These are phyloP conservation scores for Acronicta alni DNA, from an alignment of 2,888 invertebrate species.

Conservation along the genomic window DNA sequence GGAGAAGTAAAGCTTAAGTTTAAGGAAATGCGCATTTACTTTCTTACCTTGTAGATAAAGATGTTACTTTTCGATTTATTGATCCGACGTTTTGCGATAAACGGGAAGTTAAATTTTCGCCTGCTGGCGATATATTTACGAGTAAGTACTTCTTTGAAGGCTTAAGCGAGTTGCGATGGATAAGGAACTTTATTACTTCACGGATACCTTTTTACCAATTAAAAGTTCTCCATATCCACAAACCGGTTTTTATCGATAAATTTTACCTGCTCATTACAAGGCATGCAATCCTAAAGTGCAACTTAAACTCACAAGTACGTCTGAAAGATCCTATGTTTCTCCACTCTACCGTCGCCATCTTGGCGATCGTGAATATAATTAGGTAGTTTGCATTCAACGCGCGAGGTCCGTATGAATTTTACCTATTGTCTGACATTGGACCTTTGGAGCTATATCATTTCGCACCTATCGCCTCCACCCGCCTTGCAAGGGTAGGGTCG, in stretches of 20 bases:
- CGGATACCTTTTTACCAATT: not conserved
- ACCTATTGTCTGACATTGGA: constrained; percentile 89
- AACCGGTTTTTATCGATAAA: constrained; percentile 9
- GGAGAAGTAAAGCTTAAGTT: constrained; percentile 81
- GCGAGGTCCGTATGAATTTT: constrained; percentile 85
- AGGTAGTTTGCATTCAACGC: constrained; percentile 85
- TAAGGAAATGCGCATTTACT: constrained; percentile 75
- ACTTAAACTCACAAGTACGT: constrained; percentile 56
- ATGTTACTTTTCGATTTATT: constrained; percentile 86
- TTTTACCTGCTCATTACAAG: constrained; percentile 16
- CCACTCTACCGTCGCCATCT: constrained; percentile 76
- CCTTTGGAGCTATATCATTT: constrained; percentile 88
- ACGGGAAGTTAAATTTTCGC: constrained; percentile 58
- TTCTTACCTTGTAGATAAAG: constrained; percentile 83
- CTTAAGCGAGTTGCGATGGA: not conserved
- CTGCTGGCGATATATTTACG: constrained; percentile 33
- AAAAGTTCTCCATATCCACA: no score
- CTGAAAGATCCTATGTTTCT: constrained; percentile 40
- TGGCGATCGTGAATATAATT: constrained; percentile 78
- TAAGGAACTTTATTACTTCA: not conserved
- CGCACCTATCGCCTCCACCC: constrained; percentile 78
- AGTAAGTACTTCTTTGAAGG: not conserved
- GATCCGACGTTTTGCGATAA: constrained; percentile 71
- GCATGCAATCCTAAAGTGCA: constrained; percentile 64
- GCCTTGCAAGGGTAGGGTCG: constrained; percentile 61